phyloP scores from a whole-genome alignment of 2,797 vertebrate genomes.

The Pseudotriccus pelzelni region DNA sequence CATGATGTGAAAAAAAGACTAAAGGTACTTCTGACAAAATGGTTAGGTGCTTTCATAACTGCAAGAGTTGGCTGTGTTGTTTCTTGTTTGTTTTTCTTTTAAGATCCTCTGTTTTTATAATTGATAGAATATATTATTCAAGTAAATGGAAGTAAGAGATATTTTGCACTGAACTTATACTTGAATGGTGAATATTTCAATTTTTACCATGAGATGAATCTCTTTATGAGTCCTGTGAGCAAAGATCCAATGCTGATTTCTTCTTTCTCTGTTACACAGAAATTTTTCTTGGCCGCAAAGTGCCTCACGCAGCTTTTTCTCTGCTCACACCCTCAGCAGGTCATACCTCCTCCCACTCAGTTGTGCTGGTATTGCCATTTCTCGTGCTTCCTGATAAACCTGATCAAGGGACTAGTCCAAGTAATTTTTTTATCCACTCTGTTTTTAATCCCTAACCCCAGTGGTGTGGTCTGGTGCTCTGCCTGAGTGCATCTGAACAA shows the following conservation, averaged over 20 bases:
- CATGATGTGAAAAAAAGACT: neutral
- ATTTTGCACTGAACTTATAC: neutral
- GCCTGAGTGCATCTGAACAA: neutral
- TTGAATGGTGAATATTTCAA: neutral
- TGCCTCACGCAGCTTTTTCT: neutral
- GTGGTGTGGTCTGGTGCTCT: neutral
- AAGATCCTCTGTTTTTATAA: neutral
- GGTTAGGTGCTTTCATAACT: neutral
- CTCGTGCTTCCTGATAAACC: slow-evolving; percentile 29
- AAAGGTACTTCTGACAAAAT: neutral
- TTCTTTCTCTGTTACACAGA: neutral
- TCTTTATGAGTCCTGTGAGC: neutral
- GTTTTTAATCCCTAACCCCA: neutral
- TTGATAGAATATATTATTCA: neutral
- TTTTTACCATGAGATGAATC: neutral
- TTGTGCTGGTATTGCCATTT: neutral
- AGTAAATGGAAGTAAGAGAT: neutral
- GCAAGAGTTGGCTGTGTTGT: neutral
- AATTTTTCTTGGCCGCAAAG: neutral
- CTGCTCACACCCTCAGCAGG: neutral
- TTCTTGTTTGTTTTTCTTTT: neutral
- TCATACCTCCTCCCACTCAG: slow-evolving; percentile 13
- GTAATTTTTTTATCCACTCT: neutral
- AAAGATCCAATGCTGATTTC: neutral
- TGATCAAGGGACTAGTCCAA: neutral